phyloP scores from a whole-genome alignment of 2,113 vertebrate genomes.

The Equus przewalskii region DNA sequence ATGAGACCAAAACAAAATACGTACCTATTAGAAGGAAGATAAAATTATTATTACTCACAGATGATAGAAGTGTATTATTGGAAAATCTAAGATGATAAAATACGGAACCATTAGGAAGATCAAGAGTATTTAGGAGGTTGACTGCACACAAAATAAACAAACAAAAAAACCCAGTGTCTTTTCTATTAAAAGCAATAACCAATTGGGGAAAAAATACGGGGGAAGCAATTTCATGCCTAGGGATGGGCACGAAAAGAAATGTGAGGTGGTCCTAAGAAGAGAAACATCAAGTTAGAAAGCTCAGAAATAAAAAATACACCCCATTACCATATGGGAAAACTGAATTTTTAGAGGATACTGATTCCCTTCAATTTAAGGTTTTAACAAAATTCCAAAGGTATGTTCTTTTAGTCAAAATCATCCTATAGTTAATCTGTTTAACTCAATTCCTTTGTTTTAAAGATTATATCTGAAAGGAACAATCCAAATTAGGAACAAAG shows the following conservation, averaged over 20 bases:
- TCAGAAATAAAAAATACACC: not conserved
- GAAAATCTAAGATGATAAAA: not conserved
- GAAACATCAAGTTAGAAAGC: not conserved
- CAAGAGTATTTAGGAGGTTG: not conserved
- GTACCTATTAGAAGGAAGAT: not conserved
- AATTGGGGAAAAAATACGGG: not conserved
- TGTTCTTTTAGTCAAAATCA: slow-evolving; percentile 13
- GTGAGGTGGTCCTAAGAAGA: not conserved
- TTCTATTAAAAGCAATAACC: not conserved
- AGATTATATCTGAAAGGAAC: not conserved
- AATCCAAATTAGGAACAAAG: not conserved
- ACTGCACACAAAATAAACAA: not conserved
- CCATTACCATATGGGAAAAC: not conserved
- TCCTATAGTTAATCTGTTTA: slow-evolving; percentile 13
- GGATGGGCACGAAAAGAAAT: not conserved
- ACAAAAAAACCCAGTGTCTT: not conserved
- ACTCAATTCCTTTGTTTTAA: slow-evolving; percentile 1
- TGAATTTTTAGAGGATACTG: not conserved
- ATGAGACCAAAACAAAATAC: not conserved
- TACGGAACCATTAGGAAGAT: not conserved
- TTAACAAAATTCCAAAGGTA: slow-evolving; percentile 1
- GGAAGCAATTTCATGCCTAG: not conserved
- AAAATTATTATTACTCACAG: not conserved
- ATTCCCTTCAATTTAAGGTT: not conserved
- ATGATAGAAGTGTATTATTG: not conserved